These are phyloP conservation scores for Tolmerus cingulatus DNA, from an alignment of 2,888 invertebrate genomes.

Conservation along the genomic window DNA sequence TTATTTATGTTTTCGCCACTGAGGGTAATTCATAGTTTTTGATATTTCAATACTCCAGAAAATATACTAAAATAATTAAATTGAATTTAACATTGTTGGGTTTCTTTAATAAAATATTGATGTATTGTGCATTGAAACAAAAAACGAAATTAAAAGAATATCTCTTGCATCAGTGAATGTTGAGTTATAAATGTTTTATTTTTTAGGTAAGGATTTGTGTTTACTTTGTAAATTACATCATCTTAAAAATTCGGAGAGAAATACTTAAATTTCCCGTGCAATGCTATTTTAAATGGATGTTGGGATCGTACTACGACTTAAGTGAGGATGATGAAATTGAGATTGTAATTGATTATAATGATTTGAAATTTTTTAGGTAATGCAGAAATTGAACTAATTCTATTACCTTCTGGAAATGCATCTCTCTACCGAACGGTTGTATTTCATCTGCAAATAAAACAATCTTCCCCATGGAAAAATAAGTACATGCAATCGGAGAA, in stretches of 20 bases:
- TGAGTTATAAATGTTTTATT: not conserved
- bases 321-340: constrained; percentile 6
- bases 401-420: not conserved
- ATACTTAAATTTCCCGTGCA: constrained; percentile 58
- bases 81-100: no score
- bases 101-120: no score
- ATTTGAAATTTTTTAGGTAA: constrained; percentile 28
- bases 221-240: not conserved
- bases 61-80: no score
- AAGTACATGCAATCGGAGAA: constrained; percentile 14
- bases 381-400: constrained; percentile 34
- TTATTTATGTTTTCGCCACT: no score
- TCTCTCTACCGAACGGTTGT: not conserved
- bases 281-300: constrained; percentile 55
- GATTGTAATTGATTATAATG: not conserved
- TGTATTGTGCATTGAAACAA: not conserved
- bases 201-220: constrained; percentile 39
- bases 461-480: constrained; percentile 42
- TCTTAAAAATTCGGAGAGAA: constrained; percentile 52
- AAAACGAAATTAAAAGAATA: not conserved
- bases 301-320: constrained; percentile 54
- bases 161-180: not conserved
- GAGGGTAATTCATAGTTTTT: no score
- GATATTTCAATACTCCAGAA: no score
- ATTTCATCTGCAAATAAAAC: constrained; percentile 30